phyloP scores from a whole-genome alignment of 2,113 vertebrate genomes.

The Glaucomys volans region DNA sequence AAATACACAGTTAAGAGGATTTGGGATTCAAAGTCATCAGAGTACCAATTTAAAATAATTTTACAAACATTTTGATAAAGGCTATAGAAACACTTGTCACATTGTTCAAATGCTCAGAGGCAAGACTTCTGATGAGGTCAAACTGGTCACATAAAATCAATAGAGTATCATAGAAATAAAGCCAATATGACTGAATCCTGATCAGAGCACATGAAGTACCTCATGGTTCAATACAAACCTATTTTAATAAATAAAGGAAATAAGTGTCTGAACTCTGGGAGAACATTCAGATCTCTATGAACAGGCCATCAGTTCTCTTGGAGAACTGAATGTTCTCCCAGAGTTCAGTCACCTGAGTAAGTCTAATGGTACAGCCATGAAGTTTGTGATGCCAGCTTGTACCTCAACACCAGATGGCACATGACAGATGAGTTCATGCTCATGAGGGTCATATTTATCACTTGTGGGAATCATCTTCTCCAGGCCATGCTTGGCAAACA shows the following conservation, averaged over 20 bases:
- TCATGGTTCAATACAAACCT: constrained; percentile 73
- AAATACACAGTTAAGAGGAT: constrained; percentile 53
- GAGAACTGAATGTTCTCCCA: background rate
- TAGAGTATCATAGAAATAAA: constrained; percentile 78
- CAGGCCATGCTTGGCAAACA: constrained; percentile 93
- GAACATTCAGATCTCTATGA: too few species aligned
- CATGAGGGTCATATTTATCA: constrained; percentile 90
- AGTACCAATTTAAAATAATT: constrained; percentile 69
- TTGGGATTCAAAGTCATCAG: constrained; percentile 59
- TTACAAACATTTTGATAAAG: constrained; percentile 71
- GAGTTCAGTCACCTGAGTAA: constrained; percentile 86
- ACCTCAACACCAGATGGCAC: constrained; percentile 88
- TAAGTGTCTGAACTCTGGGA: constrained; percentile 57
- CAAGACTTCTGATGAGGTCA: constrained; percentile 68
- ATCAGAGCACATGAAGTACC: constrained; percentile 79
- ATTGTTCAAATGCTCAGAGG: constrained; percentile 74
- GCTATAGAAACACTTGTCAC: constrained; percentile 54
- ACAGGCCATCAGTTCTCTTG: background rate
- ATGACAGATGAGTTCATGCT: constrained; percentile 92
- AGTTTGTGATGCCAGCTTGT: constrained; percentile 92
- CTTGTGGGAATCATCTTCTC: constrained; percentile 92
- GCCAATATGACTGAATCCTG: constrained; percentile 78
- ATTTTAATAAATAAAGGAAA: constrained; percentile 88
- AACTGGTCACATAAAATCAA: constrained; percentile 78
- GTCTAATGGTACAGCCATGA: constrained; percentile 92